Percentiles rank a stretch among this genome's conserved stretches.
Conservation (phyloP, 2,113 vertebrate species). For the Tinamus guttatus region DNA sequence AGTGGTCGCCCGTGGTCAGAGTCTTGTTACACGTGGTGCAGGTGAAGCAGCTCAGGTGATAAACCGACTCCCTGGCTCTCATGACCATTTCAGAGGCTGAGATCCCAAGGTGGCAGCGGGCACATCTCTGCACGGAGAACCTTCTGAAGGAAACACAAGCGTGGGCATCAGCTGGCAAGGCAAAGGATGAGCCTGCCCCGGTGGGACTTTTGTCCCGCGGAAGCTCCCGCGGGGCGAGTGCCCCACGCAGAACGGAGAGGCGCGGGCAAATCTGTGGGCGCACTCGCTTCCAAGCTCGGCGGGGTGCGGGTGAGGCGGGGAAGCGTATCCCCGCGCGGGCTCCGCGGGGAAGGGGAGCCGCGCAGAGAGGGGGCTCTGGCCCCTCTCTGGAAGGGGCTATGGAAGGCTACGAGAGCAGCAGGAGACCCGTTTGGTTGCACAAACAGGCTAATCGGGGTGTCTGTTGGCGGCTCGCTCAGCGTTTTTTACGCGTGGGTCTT, state of each 20-base stretch:
- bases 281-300: not conserved
- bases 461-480: not conserved
- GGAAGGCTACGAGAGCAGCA: not conserved
- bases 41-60: conserved; percentile 98
- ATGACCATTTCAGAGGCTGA: conserved; percentile 99
- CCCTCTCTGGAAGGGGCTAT: not conserved
- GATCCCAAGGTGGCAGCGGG: conserved; percentile 99
- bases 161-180: conserved; percentile 32
- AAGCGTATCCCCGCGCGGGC: not conserved
- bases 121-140: conserved; percentile 99
- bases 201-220: fast-evolving
- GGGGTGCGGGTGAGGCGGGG: not conserved
- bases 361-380: no score
- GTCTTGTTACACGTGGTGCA: conserved; percentile 99
- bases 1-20: conserved; percentile 96
- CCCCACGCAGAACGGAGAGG: fast-evolving
- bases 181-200: not conserved
- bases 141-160: conserved; percentile 88
- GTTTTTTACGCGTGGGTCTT: not conserved
- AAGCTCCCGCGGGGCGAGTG: not conserved
- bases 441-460: not conserved
- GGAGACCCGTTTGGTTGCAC: not conserved
- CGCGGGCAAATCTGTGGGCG: fast-evolving
- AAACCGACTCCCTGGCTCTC: conserved; percentile 98
- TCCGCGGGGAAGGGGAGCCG: no score